Percentiles rank a stretch among this genome's conserved stretches.
phyloP scores from a whole-genome alignment of 2,797 vertebrate species.

The Adrianichthys oophorus region DNA sequence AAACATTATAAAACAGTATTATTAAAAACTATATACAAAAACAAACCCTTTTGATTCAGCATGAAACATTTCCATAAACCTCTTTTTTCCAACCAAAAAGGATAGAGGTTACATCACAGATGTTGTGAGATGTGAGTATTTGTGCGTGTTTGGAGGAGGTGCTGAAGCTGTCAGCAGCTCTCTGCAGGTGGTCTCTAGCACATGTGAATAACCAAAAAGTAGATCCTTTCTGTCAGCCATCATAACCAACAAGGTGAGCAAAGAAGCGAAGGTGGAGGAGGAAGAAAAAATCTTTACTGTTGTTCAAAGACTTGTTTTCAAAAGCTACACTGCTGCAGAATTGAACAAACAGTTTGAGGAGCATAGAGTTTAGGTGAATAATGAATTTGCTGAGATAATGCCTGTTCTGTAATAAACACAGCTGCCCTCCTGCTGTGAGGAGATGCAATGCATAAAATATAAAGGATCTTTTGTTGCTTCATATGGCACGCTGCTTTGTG shows the following conservation, averaged over 20 bases:
- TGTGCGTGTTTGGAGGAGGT: slow-evolving; percentile 18
- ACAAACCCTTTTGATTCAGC: slow-evolving; percentile 35
- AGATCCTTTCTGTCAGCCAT: slow-evolving; percentile 58
- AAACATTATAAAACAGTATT: too few species aligned
- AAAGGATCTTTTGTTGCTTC: slow-evolving; percentile 40
- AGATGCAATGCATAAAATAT: slow-evolving; percentile 40
- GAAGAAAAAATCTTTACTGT: slow-evolving; percentile 19
- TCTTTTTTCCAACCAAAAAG: slow-evolving; percentile 47
- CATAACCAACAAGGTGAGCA: slow-evolving; percentile 58
- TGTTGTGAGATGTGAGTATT: slow-evolving; percentile 16
- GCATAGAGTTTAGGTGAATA: slow-evolving; percentile 45
- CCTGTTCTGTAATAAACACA: slow-evolving; percentile 40
- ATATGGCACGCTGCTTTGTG: slow-evolving; percentile 32
- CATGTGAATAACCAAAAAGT: slow-evolving; percentile 51
- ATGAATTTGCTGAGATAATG: slow-evolving; percentile 52
- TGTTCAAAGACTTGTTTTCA: slow-evolving; percentile 44
- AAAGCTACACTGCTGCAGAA: slow-evolving; percentile 29
- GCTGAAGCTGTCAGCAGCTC: slow-evolving; percentile 47
- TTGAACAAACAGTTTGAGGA: slow-evolving; percentile 38
- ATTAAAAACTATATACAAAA: background rate
- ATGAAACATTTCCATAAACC: slow-evolving; percentile 57
- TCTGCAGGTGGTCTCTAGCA: slow-evolving; percentile 56
- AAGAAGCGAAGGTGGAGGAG: slow-evolving; percentile 7
- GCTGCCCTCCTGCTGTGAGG: slow-evolving; percentile 40
- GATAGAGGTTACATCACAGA: slow-evolving; percentile 59